Percentiles rank a stretch among this genome's conserved stretches.
These are phyloP conservation scores for Scartelaos histophorus DNA, from an alignment of 2,113 vertebrate genomes.

Conservation along the genomic window DNA sequence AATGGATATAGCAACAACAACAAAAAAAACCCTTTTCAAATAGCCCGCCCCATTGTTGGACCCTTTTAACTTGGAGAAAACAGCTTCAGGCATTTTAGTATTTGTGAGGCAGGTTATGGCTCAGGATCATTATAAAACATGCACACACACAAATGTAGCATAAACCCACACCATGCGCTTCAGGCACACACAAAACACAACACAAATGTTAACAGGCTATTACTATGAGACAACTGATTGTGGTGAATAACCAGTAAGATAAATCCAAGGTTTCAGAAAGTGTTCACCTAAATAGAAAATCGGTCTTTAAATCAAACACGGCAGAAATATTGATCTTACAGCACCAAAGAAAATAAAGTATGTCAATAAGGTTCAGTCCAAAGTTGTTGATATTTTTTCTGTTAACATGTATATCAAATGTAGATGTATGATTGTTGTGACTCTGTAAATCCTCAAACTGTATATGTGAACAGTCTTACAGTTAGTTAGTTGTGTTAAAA, in stretches of 20 bases:
- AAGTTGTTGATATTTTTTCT: too few relatives aligned
- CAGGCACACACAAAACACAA: conserved; percentile 8
- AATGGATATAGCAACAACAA: too few relatives aligned
- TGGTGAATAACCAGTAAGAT: not conserved
- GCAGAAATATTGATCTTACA: too few relatives aligned
- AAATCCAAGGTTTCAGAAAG: not conserved
- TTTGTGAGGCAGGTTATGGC: conserved; percentile 38
- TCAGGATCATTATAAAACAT: conserved; percentile 22
- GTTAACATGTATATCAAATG: too few relatives aligned
- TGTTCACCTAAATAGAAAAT: too few relatives aligned
- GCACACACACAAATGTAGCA: conserved; percentile 19
- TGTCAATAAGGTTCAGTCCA: too few relatives aligned
- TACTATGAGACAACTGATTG: not conserved
- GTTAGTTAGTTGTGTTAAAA: too few relatives aligned
- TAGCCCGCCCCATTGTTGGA: conserved; percentile 44
- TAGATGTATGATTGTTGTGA: too few relatives aligned
- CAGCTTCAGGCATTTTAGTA: conserved; percentile 17
- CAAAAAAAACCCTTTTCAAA: conserved; percentile 56
- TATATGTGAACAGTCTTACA: too few relatives aligned
- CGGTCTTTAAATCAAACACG: too few relatives aligned
- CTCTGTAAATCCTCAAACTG: too few relatives aligned
- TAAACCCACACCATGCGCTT: conserved; percentile 14
- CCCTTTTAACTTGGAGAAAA: conserved; percentile 28
- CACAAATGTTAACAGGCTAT: not conserved
- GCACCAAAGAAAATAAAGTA: too few relatives aligned